phyloP scores from a whole-genome alignment of 2,797 vertebrate species.

The Sylvilagus floridanus region DNA sequence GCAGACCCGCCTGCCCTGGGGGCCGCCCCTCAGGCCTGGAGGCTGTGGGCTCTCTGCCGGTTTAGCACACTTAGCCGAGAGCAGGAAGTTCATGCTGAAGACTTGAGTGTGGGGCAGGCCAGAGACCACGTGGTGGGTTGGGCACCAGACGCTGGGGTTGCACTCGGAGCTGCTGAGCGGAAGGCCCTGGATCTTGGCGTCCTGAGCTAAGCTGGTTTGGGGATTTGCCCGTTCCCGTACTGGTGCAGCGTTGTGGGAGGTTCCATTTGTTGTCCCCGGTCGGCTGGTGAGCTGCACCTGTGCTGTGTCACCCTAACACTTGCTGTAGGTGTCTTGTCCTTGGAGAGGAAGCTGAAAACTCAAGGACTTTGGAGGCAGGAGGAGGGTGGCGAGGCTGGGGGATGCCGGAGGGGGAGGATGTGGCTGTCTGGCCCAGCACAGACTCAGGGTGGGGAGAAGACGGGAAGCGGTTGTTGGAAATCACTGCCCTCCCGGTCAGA shows the following conservation, averaged over 20 bases:
- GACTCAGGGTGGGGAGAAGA: background rate
- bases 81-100: background rate
- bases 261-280: background rate
- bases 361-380: no score
- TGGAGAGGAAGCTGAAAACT: background rate
- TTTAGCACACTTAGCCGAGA: background rate
- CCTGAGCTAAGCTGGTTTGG: background rate
- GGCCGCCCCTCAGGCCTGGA: no score
- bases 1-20: background rate
- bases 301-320: background rate
- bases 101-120: accelerated
- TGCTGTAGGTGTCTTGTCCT: background rate
- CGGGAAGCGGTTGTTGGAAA: background rate
- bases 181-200: background rate
- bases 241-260: accelerated
- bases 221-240: background rate
- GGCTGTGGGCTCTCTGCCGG: no score
- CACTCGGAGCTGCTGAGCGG: background rate
- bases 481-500: accelerated
- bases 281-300: background rate
- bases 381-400: background rate
- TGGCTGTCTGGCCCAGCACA: accelerated
- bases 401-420: background rate
- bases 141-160: accelerated
- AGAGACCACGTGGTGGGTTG: background rate